Base-by-base conservation (phyloP, 1,140 invertebrate genomes). In the Polyergus mexicanus region DNA sequence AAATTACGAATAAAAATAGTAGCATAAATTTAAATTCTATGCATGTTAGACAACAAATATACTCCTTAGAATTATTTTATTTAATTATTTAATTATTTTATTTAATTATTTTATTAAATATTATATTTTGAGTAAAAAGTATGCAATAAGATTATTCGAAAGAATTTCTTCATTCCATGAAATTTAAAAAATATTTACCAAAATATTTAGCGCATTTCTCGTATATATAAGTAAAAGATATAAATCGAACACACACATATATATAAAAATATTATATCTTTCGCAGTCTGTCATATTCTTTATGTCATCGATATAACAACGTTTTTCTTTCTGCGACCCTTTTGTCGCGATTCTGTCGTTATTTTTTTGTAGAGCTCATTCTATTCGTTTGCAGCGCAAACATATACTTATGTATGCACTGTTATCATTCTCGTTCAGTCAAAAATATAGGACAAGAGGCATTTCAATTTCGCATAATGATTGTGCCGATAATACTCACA, bases 291-390 rank as follows among this genome's bases (percentile, higher is more conserved):
- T 63, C 25, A 65, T 80, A 69, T 69, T 76, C 41, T 51, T 54
- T 25, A 10, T 54, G n/a, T 68, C 68, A 51, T 63, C 88, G 63
- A 88, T 88, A 81, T 78, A 76, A 89, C 84, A 88, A 63, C 65
- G 86, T 89, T 89, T 89, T 86, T 63, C 84, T 89, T 86, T 89
- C 87, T 71, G 63, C 87, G 58, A 44, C 4, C 38, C 69, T 41
- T 54, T 69, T 60, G 35, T 69, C 71, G 58, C 60, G 35, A 68
- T 69, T 88, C 28, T 74, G 41, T 32, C 56, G 51, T 44, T 89
- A 84, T 89, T 89, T 88, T 88, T 83, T 60, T 85, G n/a, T 88
- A 51, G 81, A 62, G 65, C 86, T 54, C 72, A 47, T 84, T 62
- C 44, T 35, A 69, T 76, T 81, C 87, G 38, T 44, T 51, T 11